Base-by-base conservation (phyloP, 2,888 invertebrate species). In the Melanotus villosus region DNA sequence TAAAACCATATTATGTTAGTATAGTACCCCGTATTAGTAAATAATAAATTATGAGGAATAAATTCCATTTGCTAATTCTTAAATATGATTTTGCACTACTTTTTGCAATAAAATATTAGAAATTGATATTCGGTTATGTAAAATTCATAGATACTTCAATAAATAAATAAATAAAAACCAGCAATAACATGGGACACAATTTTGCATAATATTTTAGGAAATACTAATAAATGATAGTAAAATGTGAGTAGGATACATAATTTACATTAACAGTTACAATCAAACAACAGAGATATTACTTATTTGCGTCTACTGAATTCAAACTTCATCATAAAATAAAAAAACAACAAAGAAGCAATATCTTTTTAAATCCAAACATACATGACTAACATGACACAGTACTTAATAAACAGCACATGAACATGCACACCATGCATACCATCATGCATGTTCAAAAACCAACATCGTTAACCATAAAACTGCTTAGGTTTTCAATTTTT, bases 361-460 rank as follows among this genome's bases (percentile, higher is more conserved):
- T 73, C 73, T 65, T 65, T 68, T 65, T 32, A 65, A 41, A 68
- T 66, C 70, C 70, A 58, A 59, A 68, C 68, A 57, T 65, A 38
- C 30, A 4, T 50, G 19, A 38, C 18, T 26, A 18, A 41, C n/a
- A 9, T 21, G 21, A 34, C 45, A 47, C 52, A 21, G 32, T n/a
- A 54, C 38, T 12, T 12, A 45, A 47, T 9, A 19, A 36, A 50
- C 19, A 45, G 6, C 32, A 19, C 10, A 14, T 26, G 36, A 19
- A 64, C 58, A 64, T 64, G 56, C 41, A 47, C 26, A 10, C 41
- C 62, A 63, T 62, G 54, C 59, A 60, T 32, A 41, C 63, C 59
- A 26, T 12, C 36, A 23, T 65, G 36, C 65, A 65, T 57, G 47
- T 45, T 47, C 18, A 47, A 45, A 47, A 36, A 60, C 41, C 47